A percentile compares a stretch with the other conserved stretches of the same genome.
Evolutionary conservation across 2,797 vertebrate species (phyloP).

Genomic region (Emydoidea blandingii): DNA sequence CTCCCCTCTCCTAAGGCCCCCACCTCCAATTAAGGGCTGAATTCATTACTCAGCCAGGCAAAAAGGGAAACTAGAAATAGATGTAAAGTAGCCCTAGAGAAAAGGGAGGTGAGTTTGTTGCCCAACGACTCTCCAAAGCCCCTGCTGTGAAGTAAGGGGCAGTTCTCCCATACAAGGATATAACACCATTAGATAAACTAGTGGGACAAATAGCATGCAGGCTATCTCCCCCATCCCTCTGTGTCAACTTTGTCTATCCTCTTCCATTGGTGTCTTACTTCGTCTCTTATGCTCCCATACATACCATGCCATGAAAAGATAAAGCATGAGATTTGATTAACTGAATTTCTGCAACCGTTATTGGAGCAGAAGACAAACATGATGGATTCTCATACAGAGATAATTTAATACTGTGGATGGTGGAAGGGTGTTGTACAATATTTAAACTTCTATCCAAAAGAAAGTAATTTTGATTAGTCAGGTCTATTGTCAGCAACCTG

Average conservation of each 20-base stretch:
- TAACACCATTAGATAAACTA: background rate
- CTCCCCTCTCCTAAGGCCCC: background rate
- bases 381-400: background rate
- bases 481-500: background rate
- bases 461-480: background rate
- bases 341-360: too few relatives aligned
- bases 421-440: background rate
- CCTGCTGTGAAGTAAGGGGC: background rate
- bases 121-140: background rate
- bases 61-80: background rate
- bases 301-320: background rate
- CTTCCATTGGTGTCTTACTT: background rate
- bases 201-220: background rate
- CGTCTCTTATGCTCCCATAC: accelerated
- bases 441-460: background rate
- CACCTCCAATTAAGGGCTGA: background rate
- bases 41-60: background rate
- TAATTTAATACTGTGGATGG: background rate
- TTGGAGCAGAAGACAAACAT: background rate
- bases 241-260: background rate
- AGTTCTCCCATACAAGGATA: background rate
- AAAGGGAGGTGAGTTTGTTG: background rate
- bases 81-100: background rate
- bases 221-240: background rate
- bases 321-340: background rate